A percentile compares a stretch with the other conserved stretches of the same genome.
Conservation (phyloP, 2,797 vertebrate genomes). For the Artibeus jamaicensis region DNA sequence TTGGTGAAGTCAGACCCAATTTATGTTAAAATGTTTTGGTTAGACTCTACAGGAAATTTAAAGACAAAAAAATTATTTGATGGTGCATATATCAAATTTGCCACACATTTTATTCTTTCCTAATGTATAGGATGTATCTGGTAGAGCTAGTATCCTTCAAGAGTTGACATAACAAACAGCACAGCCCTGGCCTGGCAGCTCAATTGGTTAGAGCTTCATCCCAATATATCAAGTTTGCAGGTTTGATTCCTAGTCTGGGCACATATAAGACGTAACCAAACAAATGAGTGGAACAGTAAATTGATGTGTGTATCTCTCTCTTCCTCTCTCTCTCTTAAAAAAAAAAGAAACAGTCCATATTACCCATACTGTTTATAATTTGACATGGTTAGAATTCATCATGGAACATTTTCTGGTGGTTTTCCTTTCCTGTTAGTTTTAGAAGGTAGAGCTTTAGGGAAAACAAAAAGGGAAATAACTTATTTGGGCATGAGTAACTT, state of each 20-base stretch:
- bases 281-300: not conserved
- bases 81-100: not conserved
- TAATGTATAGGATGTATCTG: not conserved
- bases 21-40: slow-evolving; percentile 28
- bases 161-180: slow-evolving; percentile 18
- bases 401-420: slow-evolving; percentile 18
- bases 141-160: slow-evolving; percentile 18
- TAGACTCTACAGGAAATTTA: slow-evolving; percentile 8
- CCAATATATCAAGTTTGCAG: not conserved
- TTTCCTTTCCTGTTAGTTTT: slow-evolving; percentile 14
- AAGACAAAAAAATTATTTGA: slow-evolving; percentile 36
- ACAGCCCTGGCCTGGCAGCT: not conserved
- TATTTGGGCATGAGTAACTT: not conserved
- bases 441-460: not conserved
- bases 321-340: not conserved
- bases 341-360: not conserved
- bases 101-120: not conserved
- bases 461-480: not conserved
- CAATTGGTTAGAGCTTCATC: not conserved
- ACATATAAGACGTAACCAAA: not conserved
- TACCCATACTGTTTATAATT: not conserved
- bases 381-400: slow-evolving; percentile 37
- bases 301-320: not conserved
- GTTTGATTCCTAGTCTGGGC: not conserved
- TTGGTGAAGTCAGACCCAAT: not conserved